Evolutionary conservation across 1,140 invertebrate species (phyloP), one percentile per base, ranked within the genome.

Genomic region (Heterodera carotae): DNA sequence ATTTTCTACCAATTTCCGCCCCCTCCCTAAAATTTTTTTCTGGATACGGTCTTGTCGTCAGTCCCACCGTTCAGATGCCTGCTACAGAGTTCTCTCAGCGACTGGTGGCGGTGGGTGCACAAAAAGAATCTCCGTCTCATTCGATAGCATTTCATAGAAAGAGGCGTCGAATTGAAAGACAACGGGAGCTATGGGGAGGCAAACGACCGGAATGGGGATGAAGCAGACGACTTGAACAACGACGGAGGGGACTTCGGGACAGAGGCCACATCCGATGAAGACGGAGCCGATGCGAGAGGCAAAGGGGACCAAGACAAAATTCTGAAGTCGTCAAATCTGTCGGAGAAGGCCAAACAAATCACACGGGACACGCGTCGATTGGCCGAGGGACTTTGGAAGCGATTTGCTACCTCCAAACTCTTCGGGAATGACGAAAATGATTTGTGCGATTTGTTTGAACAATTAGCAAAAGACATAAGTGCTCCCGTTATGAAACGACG

Each of bases 61-160:
- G 15, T 43, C 15, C 39, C 2, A 43, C 39, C 15, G 39, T 43
- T 56, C 22, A 56, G 48, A 18, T 22, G 48, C 48, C 48, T 31
- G 62, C 62, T 66, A 66, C 62, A 66, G 29, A 66, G 62, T 66
- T 29, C 62, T 66, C 31, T 66, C 62, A 27, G 33, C 25, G 27
- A 27, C 62, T 25, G 25, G 15, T 4, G 62, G 62, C 15, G 62
- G 62, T 31, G 0, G 48, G 48, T 22, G 2, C 18, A 56, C 22
- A 56, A 56, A 56, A 5, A 56, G 5, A 56, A 56, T 56, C 5
- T 56, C 5, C 15, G 48, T 56, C 22, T 4, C 22, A 56, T 56
- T 22, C 39, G 39, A 43, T 43, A n/a, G n/a, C n/a, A n/a, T n/a
- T 39, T 43, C 7, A 10, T 18, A 56, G 48, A 56, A 22, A 56